Base-by-base conservation (phyloP, 2,113 vertebrate genomes). In the Leiothrix lutea region DNA sequence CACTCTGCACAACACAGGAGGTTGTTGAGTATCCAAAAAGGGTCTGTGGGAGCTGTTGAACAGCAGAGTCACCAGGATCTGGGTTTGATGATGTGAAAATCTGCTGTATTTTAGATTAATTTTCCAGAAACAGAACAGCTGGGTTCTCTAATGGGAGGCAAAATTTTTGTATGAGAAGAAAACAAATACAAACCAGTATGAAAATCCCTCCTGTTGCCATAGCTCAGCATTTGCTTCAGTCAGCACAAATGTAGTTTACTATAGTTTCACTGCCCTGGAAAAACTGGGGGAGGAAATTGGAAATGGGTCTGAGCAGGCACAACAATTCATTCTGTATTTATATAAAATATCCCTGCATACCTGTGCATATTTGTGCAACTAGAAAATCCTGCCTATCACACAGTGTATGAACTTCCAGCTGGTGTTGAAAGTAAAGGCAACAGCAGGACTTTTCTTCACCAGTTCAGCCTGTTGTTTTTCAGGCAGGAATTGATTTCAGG, bases 81-180 rank as follows among this genome's bases (percentile, higher is more conserved):
- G 58, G n/a, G n/a, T 35, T 51, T 35, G 44, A 64, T 24, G 25
- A 15, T 78, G 51, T 47, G 67, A 72, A 89, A 89, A 87, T 75
- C 56, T 73, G 71, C 60, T 94, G 66, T 70, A 40, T 72, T 86
- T 93, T 54, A 72, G 69, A 89, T 77, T 65, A 23, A 62, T 67
- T 88, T 86, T 86, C 64, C 79, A 90, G 61, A 60, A 92, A 35
- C 38, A 47, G 84, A 93, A 73, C 73, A 96, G 53, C 86, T 92
- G 92, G 35, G 36, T 33, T 66, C 80, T 80, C 5, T 67, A 77
- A 81, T 4, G 45, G 64, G 86, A 90, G 88, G 61, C 75, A 88
- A 42, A 67, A 3, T 18, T 88, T 56, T 71, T 60, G 24, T 57
- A 61, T 53, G 44, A 83, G 86, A 96, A 86, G 71, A 71, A 93